phyloP scores from a whole-genome alignment of 2,113 vertebrate species.

The Odocoileus hemionus region DNA sequence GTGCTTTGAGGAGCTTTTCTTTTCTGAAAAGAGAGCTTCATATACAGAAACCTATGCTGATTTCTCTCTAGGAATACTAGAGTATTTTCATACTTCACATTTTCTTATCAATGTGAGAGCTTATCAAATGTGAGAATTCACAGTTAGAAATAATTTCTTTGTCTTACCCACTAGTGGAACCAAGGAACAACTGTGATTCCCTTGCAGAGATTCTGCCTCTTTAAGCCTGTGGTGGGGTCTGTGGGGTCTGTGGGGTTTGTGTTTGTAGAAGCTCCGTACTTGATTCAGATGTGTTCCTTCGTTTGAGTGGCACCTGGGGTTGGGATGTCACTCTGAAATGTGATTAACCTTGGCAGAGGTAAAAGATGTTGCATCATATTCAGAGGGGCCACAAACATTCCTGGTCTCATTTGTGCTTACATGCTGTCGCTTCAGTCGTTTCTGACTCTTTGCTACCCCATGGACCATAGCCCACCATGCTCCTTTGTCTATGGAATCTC shows the following conservation, averaged over 20 bases:
- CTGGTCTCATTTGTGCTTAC: not conserved
- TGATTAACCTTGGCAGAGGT: not conserved
- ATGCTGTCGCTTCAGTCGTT: rapidly evolving
- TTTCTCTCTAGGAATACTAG: constrained; percentile 4
- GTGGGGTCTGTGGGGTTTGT: not conserved
- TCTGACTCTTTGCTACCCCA: not conserved
- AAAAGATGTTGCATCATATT: not conserved
- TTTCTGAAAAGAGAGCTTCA: not conserved
- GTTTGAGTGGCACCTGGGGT: not conserved
- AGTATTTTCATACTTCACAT: not conserved
- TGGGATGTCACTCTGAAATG: not conserved
- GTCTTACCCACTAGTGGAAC: not conserved
- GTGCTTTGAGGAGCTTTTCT: not conserved
- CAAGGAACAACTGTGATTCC: not conserved
- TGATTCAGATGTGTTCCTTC: not conserved
- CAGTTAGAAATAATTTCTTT: not conserved
- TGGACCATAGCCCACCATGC: not conserved
- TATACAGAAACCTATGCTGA: not conserved
- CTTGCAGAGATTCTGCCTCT: not conserved
- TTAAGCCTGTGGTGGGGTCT: not conserved
- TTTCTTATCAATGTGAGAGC: not conserved
- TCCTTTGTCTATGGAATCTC: not conserved
- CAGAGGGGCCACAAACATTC: too few relatives aligned
- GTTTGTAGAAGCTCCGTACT: not conserved
- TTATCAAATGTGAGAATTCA: not conserved